Evolutionary conservation across 2,888 invertebrate species (phyloP).

Genomic region (Cataglyphis rosenhaueri): DNA sequence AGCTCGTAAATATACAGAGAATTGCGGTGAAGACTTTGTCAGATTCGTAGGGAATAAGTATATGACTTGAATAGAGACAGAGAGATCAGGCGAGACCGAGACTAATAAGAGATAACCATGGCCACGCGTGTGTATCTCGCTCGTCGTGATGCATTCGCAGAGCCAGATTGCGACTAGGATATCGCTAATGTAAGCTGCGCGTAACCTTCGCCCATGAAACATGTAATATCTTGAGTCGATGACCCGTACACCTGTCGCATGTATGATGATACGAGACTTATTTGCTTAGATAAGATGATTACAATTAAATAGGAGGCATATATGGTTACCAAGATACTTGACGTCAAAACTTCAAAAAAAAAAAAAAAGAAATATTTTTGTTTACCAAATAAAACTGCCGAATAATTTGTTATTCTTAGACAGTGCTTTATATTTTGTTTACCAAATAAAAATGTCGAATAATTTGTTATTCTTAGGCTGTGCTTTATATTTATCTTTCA

Average conservation of each 20-base stretch:
- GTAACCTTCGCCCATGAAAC: conserved; percentile 42
- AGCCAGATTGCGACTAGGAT: conserved; percentile 43
- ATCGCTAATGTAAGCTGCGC: conserved; percentile 30
- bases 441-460: not conserved
- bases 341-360: not conserved
- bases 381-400: not conserved
- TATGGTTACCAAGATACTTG: not conserved
- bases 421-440: not conserved
- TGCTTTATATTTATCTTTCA: not conserved
- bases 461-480: not conserved
- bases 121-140: conserved; percentile 34
- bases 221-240: conserved; percentile 37
- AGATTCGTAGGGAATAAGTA: conserved; percentile 47
- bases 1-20: conserved; percentile 52
- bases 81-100: conserved; percentile 22
- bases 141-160: conserved; percentile 36
- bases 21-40: conserved; percentile 61
- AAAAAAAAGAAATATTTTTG: not conserved
- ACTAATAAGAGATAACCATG: conserved; percentile 46
- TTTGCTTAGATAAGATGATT: not conserved
- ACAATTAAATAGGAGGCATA: not conserved
- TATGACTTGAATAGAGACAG: conserved; percentile 39
- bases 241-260: conserved; percentile 3
- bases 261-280: not conserved
- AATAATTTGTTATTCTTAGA: not conserved